Conservation (phyloP, 1,140 invertebrate genomes). For the Anastrepha obliqua region DNA sequence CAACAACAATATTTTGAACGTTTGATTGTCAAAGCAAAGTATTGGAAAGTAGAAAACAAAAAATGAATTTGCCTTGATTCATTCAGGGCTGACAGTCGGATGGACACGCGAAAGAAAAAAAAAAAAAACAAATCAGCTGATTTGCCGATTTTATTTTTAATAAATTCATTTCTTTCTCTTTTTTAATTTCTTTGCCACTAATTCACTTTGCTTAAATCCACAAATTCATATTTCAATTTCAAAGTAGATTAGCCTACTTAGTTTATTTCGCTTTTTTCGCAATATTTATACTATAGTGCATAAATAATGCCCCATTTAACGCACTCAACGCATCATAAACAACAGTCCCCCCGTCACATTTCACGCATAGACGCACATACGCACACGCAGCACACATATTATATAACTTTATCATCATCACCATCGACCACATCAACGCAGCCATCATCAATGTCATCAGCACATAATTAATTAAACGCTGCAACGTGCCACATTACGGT, state of each 20-base stretch:
- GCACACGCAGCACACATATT: not conserved
- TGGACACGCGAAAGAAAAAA: no score
- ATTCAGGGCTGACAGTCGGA: no score
- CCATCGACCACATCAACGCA: constrained; percentile 18
- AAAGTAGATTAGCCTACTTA: not conserved
- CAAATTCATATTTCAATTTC: not conserved
- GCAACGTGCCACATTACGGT: constrained; percentile 6
- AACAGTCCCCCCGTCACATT: not conserved
- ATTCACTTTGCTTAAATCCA: not conserved
- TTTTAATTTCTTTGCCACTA: no score
- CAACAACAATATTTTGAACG: no score
- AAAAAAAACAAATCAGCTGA: no score
- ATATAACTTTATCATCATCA: constrained; percentile 20
- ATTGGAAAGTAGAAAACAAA: no score
- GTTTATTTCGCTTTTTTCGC: not conserved
- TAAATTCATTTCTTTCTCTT: no score
- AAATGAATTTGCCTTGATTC: no score
- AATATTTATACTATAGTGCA: not conserved
- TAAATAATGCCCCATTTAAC: constrained; percentile 34
- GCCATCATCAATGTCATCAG: constrained; percentile 49
- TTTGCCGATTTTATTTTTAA: no score
- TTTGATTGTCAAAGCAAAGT: no score
- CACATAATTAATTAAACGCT: constrained; percentile 49
- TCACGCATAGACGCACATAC: no score
- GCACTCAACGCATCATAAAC: constrained; percentile 32